Evolutionary conservation across 2,888 invertebrate genomes (phyloP).

Genomic region (Sericinus montela): DNA sequence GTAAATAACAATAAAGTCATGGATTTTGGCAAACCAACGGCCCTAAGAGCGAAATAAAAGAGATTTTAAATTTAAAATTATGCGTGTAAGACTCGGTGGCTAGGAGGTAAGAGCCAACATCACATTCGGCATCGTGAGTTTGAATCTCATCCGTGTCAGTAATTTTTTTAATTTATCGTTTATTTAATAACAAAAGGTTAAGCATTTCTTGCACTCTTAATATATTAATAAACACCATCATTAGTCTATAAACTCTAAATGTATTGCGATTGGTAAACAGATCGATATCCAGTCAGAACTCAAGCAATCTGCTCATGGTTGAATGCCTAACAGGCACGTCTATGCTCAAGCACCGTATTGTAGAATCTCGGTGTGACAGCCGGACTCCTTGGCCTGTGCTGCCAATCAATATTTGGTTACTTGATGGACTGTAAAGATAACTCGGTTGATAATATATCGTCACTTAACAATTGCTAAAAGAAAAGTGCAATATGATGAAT

Average conservation of each 20-base stretch:
- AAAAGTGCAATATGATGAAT: background rate
- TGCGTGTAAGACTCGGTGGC: too few species aligned
- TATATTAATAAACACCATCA: too few species aligned
- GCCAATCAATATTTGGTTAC: conserved; percentile 58
- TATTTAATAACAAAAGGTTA: too few species aligned
- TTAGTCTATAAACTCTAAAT: conserved; percentile 7
- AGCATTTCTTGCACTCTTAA: too few species aligned
- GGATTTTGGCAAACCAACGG: too few species aligned
- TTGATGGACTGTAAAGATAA: conserved; percentile 51
- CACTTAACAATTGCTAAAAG: conserved; percentile 37
- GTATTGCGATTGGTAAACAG: conserved; percentile 33
- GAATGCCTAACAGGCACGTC: conserved; percentile 71
- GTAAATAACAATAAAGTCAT: too few species aligned
- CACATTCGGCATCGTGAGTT: too few species aligned
- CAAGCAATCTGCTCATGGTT: conserved; percentile 54
- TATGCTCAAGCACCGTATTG: conserved; percentile 38
- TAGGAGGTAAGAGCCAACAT: too few species aligned
- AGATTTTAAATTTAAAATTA: too few species aligned
- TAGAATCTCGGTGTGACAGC: conserved; percentile 40
- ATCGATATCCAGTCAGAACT: conserved; percentile 69
- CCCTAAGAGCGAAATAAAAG: too few species aligned
- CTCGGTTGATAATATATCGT: conserved; percentile 39
- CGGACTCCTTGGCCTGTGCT: conserved; percentile 42
- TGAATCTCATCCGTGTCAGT: too few species aligned
- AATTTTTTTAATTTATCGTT: too few species aligned